Evolutionary conservation across 2,113 vertebrate species (phyloP), one percentile per base, ranked within the genome.

Genomic region (Aphyosemion australe): DNA sequence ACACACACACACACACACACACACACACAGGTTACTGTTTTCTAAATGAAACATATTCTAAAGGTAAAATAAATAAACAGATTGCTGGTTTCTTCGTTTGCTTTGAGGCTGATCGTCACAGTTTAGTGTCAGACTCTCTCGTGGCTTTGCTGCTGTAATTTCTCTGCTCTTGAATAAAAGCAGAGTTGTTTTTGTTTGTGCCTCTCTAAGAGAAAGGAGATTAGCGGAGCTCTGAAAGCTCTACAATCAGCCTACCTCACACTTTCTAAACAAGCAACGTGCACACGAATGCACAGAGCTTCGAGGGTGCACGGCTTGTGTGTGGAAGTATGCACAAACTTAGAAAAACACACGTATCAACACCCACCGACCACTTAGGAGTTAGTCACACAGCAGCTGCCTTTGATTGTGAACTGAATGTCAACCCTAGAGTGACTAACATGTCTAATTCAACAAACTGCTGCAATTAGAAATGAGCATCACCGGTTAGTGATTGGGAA

Each of bases 391-490:
- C 81, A 74, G 75, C 65, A 37, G 15, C 70, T 83, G 58, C 75
- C 75, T 85, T 84, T 84, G 84, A 85, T 80, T 69, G 56, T 69
- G 79, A 77, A 83, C 54, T 80, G 61, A 82, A 85, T 65, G 75
- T 64, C 55, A 50, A 62, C 57, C 67, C 56, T 5, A 74, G 37
- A 52, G 71, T 72, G 69, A 67, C 58, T 66, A 60, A 34, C 64
- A 31, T 46, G 54, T 56, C 65, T 61, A 66, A 26, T 49, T 68
- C 63, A 62, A 50, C 53, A 62, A 72, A 78, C 49, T 31, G 59
- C 65, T 65, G 54, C 45, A 4, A 69, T 61, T 59, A 68, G 55
- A 70, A 34, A 61, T 52, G 69, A 8, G 2, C 16, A 31, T 69
- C 61, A 72, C 47, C 65, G 4, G 10, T 19, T 63, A 55, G 48